These are phyloP conservation scores for Macrosiphum euphorbiae DNA, from an alignment of 2,888 invertebrate species.

Conservation along the genomic window DNA sequence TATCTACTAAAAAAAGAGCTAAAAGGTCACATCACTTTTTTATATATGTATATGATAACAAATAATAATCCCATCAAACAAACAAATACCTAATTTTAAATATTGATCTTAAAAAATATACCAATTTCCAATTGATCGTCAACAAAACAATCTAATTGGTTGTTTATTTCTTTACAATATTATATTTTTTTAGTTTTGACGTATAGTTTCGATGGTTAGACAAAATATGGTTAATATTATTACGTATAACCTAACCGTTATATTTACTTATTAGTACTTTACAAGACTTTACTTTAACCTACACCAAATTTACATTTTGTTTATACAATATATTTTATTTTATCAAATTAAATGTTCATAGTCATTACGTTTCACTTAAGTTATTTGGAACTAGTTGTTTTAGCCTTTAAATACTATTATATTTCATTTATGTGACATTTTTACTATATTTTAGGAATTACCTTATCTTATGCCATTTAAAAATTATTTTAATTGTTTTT, in stretches of 20 bases:
- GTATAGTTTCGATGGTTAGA: neutral
- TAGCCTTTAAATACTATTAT: neutral
- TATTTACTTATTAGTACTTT: neutral
- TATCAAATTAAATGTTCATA: neutral
- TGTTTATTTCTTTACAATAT: neutral
- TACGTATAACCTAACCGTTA: neutral
- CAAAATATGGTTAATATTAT: neutral
- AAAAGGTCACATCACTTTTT: constrained; percentile 22
- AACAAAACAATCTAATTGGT: neutral
- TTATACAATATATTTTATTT: neutral
- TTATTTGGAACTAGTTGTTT: neutral
- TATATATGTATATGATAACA: neutral
- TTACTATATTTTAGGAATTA: neutral
- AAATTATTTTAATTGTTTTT: neutral
- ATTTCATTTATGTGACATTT: neutral
- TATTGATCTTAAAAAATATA: neutral
- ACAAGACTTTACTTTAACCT: neutral
- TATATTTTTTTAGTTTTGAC: neutral
- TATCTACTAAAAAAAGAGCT: neutral
- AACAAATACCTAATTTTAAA: neutral
- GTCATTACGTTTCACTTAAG: neutral
- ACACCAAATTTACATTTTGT: neutral
- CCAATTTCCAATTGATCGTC: neutral
- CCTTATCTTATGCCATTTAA: neutral
- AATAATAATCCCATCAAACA: neutral